These are phyloP conservation scores for Chrysolina americana DNA, from an alignment of 2,888 invertebrate species.

Conservation along the genomic window DNA sequence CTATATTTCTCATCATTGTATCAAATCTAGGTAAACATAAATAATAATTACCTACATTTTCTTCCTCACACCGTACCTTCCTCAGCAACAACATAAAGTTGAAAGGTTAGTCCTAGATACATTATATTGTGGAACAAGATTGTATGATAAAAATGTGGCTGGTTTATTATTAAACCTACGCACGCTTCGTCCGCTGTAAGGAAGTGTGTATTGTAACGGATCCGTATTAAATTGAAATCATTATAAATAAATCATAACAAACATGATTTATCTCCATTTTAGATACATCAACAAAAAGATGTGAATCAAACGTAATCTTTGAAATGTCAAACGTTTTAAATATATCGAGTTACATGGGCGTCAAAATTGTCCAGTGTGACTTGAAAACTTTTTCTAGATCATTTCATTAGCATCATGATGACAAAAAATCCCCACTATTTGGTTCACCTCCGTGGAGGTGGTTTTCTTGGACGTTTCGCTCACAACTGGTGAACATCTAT, in stretches of 20 bases:
- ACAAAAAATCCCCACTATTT: too few species aligned
- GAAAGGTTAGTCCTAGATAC: slow-evolving; percentile 30
- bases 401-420: too few species aligned
- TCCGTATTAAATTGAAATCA: slow-evolving; percentile 11
- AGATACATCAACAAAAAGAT: slow-evolving; percentile 4
- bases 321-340: neutral
- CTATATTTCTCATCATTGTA: neutral
- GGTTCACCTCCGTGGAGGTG: too few species aligned
- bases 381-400: too few species aligned
- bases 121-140: slow-evolving; percentile 30
- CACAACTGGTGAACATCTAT: too few species aligned
- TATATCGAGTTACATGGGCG: neutral
- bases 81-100: slow-evolving; percentile 20
- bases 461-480: too few species aligned
- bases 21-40: neutral
- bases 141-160: slow-evolving; percentile 31
- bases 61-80: slow-evolving; percentile 9
- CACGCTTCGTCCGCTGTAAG: slow-evolving; percentile 22
- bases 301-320: slow-evolving; percentile 8
- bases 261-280: slow-evolving; percentile 8
- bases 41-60: slow-evolving; percentile 12
- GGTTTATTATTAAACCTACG: slow-evolving; percentile 35
- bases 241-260: slow-evolving; percentile 21
- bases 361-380: neutral
- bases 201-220: slow-evolving; percentile 24